These are phyloP conservation scores for Lepidurus arcticus DNA, from an alignment of 1,140 invertebrate species.

Conservation along the genomic window DNA sequence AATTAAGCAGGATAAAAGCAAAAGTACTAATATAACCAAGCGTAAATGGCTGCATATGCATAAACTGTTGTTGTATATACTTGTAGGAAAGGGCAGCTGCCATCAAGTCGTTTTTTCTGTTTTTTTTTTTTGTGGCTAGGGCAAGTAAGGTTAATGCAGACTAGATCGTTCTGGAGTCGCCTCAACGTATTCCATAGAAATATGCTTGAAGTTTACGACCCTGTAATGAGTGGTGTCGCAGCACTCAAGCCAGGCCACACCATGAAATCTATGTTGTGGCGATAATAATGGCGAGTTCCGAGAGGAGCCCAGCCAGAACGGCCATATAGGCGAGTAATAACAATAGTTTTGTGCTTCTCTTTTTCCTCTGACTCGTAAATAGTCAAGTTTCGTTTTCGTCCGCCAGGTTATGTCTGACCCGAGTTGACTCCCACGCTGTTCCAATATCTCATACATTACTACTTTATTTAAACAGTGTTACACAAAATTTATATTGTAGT, in stretches of 20 bases:
- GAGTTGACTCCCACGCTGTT: too few species aligned
- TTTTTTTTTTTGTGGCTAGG: neutral
- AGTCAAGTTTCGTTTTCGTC: too few species aligned
- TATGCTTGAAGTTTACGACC: neutral
- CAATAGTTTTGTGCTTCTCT: too few species aligned
- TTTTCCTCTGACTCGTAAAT: too few species aligned
- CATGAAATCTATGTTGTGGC: neutral
- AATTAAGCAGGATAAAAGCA: neutral
- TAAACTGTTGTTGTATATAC: neutral
- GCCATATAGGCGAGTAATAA: too few species aligned
- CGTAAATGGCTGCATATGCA: too few species aligned
- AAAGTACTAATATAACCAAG: neutral
- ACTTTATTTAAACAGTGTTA: too few species aligned
- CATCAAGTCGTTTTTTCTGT: neutral
- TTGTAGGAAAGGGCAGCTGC: neutral
- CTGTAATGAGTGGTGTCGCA: conserved; percentile 13
- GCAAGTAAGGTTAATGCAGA: neutral
- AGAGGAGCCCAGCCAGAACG: too few species aligned
- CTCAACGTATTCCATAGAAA: neutral
- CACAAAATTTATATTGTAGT: too few species aligned
- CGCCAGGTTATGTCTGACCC: too few species aligned
- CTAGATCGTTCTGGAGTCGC: neutral
- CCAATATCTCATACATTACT: too few species aligned
- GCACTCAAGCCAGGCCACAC: neutral
- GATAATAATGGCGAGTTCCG: too few species aligned